A percentile compares a stretch with the other conserved stretches of the same genome.
Evolutionary conservation across 2,797 vertebrate genomes (phyloP).

Genomic region (Sebastes nivosus): DNA sequence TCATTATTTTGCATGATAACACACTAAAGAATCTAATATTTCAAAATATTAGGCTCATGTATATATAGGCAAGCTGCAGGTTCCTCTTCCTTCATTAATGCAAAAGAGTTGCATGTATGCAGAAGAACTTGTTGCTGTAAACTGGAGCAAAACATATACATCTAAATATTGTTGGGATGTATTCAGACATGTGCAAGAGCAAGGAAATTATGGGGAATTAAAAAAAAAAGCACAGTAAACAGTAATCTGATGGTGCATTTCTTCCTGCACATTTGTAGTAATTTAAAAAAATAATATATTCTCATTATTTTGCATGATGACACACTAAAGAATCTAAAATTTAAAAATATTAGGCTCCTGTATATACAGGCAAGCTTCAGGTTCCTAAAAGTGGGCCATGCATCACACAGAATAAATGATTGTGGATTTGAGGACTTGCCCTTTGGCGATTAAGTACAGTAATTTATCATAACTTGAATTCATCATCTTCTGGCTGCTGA

Average conservation of each 20-base stretch:
- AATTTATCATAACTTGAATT: constrained; percentile 87
- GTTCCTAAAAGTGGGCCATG: constrained; percentile 64
- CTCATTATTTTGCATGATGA: neutral
- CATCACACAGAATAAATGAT: constrained; percentile 89
- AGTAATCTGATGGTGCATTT: neutral
- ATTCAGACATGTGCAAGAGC: constrained; percentile 16
- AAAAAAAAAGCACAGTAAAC: constrained; percentile 10
- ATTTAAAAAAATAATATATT: neutral
- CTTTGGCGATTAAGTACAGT: constrained; percentile 83
- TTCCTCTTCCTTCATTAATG: constrained; percentile 21
- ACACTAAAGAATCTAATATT: neutral
- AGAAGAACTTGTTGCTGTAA: constrained; percentile 62
- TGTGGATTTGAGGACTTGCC: constrained; percentile 89
- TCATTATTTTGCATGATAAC: neutral
- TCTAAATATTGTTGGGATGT: constrained; percentile 14
- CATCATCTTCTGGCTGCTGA: constrained; percentile 40
- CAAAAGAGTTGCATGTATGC: neutral
- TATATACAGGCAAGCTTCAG: neutral
- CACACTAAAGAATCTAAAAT: neutral
- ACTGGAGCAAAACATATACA: constrained; percentile 12
- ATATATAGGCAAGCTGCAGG: neutral
- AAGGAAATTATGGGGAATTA: neutral
- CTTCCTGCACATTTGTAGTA: neutral
- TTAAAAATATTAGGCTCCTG: neutral
- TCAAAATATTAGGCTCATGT: neutral